Evolutionary conservation across 2,113 vertebrate genomes (phyloP).

Genomic region (Callaeas wilsoni): DNA sequence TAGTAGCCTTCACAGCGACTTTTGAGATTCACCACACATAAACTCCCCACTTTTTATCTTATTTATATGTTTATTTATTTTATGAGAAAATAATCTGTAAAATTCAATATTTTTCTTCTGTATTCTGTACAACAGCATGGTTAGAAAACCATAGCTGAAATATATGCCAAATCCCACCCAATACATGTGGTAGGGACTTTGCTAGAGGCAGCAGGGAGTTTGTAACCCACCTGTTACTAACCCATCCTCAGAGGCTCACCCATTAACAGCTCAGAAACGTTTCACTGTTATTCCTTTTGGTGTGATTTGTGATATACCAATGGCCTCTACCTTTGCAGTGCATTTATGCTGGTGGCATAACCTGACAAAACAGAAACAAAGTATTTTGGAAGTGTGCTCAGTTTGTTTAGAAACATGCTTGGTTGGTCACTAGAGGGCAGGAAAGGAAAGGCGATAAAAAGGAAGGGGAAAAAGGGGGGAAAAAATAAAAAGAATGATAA

Average conservation of each 20-base stretch:
- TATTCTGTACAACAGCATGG: background rate
- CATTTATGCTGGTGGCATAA: background rate
- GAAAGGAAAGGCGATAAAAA: background rate
- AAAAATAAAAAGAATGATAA: background rate
- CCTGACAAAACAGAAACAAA: background rate
- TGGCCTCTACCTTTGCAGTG: background rate
- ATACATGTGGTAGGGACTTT: background rate
- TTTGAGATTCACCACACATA: background rate
- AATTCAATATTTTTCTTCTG: background rate
- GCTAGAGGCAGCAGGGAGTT: background rate
- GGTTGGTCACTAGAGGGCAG: constrained; percentile 50
- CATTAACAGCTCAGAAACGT: background rate
- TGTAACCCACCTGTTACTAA: background rate
- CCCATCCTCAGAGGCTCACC: background rate
- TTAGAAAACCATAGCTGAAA: background rate
- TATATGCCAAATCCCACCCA: background rate
- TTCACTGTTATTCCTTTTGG: background rate
- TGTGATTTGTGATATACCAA: background rate
- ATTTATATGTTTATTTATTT: background rate
- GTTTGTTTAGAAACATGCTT: background rate
- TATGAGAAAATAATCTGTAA: background rate
- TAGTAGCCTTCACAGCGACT: background rate
- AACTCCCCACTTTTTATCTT: background rate
- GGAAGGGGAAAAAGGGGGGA: rapidly evolving
- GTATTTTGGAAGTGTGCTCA: background rate